These are phyloP conservation scores for Apotomis turbidana DNA, from an alignment of 2,888 invertebrate genomes.

Conservation along the genomic window DNA sequence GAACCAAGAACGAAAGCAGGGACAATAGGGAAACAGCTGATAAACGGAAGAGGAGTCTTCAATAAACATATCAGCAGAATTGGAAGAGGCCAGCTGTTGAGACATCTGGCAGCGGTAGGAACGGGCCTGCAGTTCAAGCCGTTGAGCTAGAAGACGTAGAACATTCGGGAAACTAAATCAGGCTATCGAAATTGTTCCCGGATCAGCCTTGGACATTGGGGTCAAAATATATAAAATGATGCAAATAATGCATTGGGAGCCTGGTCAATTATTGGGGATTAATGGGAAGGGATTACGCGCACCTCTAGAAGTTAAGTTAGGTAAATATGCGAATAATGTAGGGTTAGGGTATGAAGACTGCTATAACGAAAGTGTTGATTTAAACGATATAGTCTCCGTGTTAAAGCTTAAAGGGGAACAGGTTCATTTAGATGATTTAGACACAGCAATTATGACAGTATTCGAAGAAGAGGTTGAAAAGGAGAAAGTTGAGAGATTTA, in stretches of 20 bases:
- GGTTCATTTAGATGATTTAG: too few relatives aligned
- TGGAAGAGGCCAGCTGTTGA: neutral
- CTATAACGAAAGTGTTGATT: too few relatives aligned
- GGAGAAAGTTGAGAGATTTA: neutral
- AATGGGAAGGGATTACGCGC: conserved; percentile 15
- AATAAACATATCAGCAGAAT: neutral
- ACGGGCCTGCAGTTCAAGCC: too few relatives aligned
- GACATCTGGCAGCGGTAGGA: too few relatives aligned
- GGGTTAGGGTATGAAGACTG: too few relatives aligned
- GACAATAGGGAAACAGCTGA: neutral
- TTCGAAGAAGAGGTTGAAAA: conserved; percentile 4
- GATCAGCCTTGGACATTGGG: conserved; percentile 14
- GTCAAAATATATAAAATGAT: conserved; percentile 16
- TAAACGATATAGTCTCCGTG: too few relatives aligned
- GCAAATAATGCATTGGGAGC: conserved; percentile 36
- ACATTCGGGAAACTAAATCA: conserved; percentile 25
- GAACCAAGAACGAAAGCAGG: neutral
- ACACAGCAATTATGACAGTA: neutral
- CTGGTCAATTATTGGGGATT: conserved; percentile 12
- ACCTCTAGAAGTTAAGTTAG: neutral
- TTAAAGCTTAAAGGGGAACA: neutral
- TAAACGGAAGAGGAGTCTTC: neutral
- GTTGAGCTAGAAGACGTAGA: neutral
- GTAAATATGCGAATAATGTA: too few relatives aligned
- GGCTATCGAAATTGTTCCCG: conserved; percentile 19